Conservation (phyloP, 2,888 invertebrate genomes). For the Tinea trinotella region DNA sequence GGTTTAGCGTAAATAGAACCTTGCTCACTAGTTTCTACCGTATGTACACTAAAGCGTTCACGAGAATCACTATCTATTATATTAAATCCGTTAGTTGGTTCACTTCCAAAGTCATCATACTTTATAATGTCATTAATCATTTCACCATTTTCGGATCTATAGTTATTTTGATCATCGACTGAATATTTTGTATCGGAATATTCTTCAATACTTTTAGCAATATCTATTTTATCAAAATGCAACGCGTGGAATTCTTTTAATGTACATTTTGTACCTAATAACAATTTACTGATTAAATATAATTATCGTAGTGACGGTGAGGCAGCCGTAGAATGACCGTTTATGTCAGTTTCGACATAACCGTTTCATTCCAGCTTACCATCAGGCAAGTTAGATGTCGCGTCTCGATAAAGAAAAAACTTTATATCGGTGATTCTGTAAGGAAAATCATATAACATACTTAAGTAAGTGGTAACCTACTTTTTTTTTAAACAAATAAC, state of each 20-base stretch:
- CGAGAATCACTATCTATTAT: neutral
- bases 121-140: neutral
- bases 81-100: neutral
- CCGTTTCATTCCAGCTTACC: no score
- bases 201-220: neutral
- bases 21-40: neutral
- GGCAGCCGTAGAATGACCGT: no score
- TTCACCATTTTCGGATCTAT: neutral
- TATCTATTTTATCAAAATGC: neutral
- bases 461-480: no score
- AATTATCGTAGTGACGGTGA: no score
- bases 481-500: no score
- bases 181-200: neutral
- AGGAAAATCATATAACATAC: no score
- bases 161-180: neutral
- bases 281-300: no score
- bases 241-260: neutral
- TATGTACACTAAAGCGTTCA: neutral
- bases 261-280: neutral
- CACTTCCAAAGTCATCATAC: neutral
- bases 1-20: neutral
- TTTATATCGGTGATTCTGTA: no score
- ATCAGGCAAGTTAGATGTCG: no score
- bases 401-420: no score
- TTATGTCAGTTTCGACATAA: no score